phyloP scores from a whole-genome alignment of 2,888 invertebrate species.

The Hedychridium roseum region DNA sequence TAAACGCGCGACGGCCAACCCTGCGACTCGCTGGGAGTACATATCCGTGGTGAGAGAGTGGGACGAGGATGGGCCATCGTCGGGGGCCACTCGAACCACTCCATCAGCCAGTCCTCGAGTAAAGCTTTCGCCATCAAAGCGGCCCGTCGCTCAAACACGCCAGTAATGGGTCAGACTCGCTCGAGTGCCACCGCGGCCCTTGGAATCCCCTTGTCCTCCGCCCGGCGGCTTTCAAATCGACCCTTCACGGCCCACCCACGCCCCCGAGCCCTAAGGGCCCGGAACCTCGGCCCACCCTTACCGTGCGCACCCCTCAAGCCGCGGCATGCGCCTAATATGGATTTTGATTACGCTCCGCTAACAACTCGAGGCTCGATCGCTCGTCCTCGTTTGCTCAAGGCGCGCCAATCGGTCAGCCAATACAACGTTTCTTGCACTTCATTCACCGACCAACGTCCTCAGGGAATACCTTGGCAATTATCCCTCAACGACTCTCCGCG shows the following conservation, averaged over 20 bases:
- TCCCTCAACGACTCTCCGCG: too few relatives aligned
- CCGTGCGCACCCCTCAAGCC: not conserved
- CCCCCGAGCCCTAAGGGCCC: too few relatives aligned
- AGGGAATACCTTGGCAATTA: too few relatives aligned
- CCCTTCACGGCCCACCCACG: conserved; percentile 23
- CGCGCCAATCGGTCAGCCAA: too few relatives aligned
- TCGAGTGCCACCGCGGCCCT: conserved; percentile 39
- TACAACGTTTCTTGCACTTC: too few relatives aligned
- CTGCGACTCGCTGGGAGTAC: too few relatives aligned
- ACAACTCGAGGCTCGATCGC: too few relatives aligned
- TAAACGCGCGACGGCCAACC: too few relatives aligned
- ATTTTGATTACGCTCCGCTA: not conserved
- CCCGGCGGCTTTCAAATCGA: conserved; percentile 35
- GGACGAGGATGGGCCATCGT: conserved; percentile 37
- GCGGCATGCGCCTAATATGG: not conserved
- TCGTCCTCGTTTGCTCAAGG: too few relatives aligned
- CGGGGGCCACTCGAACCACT: conserved; percentile 44
- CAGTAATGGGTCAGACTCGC: conserved; percentile 52
- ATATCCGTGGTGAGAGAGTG: too few relatives aligned
- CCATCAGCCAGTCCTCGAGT: conserved; percentile 54
- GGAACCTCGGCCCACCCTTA: not conserved
- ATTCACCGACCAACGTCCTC: too few relatives aligned
- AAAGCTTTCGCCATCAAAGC: conserved; percentile 55
- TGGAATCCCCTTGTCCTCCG: conserved; percentile 42
- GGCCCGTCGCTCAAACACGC: conserved; percentile 52